Evolutionary conservation across 2,113 vertebrate species (phyloP), one percentile per base, ranked within the genome.

Genomic region (Microtus pennsylvanicus): DNA sequence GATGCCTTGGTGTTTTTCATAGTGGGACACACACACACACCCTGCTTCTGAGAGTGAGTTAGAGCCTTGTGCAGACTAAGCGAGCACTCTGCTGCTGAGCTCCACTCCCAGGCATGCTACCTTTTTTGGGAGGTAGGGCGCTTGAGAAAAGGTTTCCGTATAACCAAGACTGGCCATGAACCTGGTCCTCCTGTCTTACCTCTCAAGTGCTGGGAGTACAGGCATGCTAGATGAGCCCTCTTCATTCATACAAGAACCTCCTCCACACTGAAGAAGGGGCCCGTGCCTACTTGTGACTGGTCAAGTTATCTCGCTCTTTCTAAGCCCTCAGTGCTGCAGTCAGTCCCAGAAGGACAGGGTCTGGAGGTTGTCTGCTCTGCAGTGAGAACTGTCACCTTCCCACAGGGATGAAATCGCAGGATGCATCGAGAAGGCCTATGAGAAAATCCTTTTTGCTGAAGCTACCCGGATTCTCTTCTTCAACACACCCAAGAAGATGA

Each of bases 341-440:
- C 38, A 47, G 61, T 67, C 47, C 30, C 67, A 3, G 35, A 82
- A 87, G 45, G 45, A 87, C 13, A 80, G 47, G n/a, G 26, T 55
- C 52, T 90, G 65, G 52, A 14, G 21, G 21, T 24, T 87, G 72
- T 82, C 5, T 35, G 45, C 50, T 70, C n/a, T 33, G 33, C 95
- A 89, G 61, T 4, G 5, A 94, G 91, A 69, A 10, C 30, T 47
- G 21, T 58, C 35, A 0, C 74, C 72, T 98, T 96, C 5, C 76
- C 10, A 99, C 98, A 99, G 99, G 87, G 99, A 99, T 90, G 99
- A 99, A 95, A 99, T 99, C 47, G 99, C 99, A 12, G 99, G 99
- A 5, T 99, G 99, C 98, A 99, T 99, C 47, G 99, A 99, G 97
- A 99, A 99, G 93, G 99, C 99, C 7, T 99, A 99, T 35, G 99